Evolutionary conservation across 2,888 invertebrate genomes (phyloP).

Genomic region (Tridacna gigas): DNA sequence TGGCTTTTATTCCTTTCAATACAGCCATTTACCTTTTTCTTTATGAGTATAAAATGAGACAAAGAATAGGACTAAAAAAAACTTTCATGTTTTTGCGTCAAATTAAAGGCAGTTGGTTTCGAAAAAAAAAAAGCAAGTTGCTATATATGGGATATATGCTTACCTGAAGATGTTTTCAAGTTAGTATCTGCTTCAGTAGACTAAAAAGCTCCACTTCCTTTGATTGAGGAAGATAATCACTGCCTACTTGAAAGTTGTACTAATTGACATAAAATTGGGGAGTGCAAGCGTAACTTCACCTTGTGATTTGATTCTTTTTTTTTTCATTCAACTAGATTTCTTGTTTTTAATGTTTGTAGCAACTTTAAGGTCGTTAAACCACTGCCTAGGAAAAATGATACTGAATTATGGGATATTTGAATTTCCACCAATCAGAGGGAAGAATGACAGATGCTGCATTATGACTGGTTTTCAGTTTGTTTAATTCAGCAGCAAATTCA

Average conservation of each 20-base stretch:
- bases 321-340: not conserved
- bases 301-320: constrained; percentile 1
- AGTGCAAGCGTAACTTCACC: not conserved
- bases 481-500: constrained; percentile 63
- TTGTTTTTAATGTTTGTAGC: not conserved
- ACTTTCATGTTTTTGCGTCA: not conserved
- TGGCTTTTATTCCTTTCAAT: not conserved
- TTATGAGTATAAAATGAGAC: no score
- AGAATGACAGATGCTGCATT: constrained; percentile 65
- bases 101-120: not conserved
- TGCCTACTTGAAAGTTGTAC: constrained; percentile 45
- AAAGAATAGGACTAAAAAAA: not conserved
- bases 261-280: constrained; percentile 51
- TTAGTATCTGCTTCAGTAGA: no score
- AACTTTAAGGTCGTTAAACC: constrained; percentile 12
- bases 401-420: constrained; percentile 55
- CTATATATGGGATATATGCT: no score
- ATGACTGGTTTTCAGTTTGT: constrained; percentile 65
- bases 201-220: not conserved
- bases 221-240: constrained; percentile 42
- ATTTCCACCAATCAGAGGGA: constrained; percentile 60
- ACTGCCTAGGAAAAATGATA: constrained; percentile 3
- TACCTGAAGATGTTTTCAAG: no score
- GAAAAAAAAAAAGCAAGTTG: not conserved
- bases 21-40: not conserved